Evolutionary conservation across 2,797 vertebrate genomes (phyloP), one percentile per base, ranked within the genome.

Genomic region (Rachycentron canadum): DNA sequence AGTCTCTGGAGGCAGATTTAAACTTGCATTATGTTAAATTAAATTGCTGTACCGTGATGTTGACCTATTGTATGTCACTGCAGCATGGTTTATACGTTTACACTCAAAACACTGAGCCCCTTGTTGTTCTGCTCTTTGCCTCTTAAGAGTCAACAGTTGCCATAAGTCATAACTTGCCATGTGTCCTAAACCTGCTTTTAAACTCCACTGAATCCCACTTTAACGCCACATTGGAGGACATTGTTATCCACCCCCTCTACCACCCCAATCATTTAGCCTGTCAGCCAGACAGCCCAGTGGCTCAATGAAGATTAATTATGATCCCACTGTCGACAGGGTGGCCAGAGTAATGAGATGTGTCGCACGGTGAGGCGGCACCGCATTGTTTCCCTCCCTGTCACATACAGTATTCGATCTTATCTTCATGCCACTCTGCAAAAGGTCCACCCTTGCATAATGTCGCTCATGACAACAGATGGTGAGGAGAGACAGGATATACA

Each of bases 221-320:
- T 79, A 79, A 75, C n/a, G 65, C 69, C 66, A 69, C 79, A 72
- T 66, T 43, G 76, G 83, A 85, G 73, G 84, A 90, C 85, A 64
- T 64, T 79, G 85, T 84, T 79, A 61, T 73, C 83, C 76, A 28
- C 83, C 64, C 75, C 72, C 69, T 78, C 76, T 13, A n/a, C 85
- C 80, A 57, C 84, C 88, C 85, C 66, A 53, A 86, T 86, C 86
- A 84, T 91, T 93, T 88, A 87, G 84, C 85, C 87, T 88, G 91
- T 91, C 90, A 89, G 73, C 70, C 67, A 81, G 83, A 81, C 86
- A 64, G 81, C 76, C 69, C 77, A 67, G 72, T 53, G 73, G 71
- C 89, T 91, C 89, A 90, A 86, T 89, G 89, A 86, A 89, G 90
- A 92, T 93, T 90, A 88, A 91, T 92, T 91, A 91, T 89, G 88